A percentile compares a stretch with the other conserved stretches of the same genome.
Evolutionary conservation across 2,888 invertebrate genomes (phyloP).

Genomic region (Amphipyra berbera): DNA sequence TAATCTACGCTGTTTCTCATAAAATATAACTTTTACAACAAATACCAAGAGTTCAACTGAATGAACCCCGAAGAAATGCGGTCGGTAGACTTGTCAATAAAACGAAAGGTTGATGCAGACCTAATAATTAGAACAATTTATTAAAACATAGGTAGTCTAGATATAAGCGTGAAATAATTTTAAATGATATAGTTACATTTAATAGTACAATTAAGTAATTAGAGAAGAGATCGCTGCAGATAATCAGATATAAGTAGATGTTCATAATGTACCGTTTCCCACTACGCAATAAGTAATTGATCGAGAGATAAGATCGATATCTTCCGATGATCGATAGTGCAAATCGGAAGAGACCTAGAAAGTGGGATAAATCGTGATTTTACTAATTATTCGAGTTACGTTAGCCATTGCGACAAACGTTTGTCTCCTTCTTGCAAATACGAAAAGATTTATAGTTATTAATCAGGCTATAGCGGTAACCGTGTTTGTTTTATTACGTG

Average conservation of each 20-base stretch:
- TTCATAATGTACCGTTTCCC: constrained; percentile 69
- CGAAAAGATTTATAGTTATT: constrained; percentile 79
- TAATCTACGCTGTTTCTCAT: too few relatives aligned
- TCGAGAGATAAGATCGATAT: constrained; percentile 79
- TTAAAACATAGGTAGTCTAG: too few relatives aligned
- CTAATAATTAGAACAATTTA: too few relatives aligned
- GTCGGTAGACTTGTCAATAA: too few relatives aligned
- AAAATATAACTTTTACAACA: too few relatives aligned
- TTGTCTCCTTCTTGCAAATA: constrained; percentile 83
- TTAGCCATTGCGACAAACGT: constrained; percentile 80
- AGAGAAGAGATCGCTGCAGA: constrained; percentile 37
- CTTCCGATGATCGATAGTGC: constrained; percentile 81
- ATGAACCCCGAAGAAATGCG: too few relatives aligned
- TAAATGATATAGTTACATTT: constrained; percentile 1
- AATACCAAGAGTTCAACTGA: too few relatives aligned
- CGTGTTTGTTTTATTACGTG: constrained; percentile 80
- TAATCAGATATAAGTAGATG: constrained; percentile 56
- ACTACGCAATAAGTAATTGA: constrained; percentile 71
- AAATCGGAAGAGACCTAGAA: constrained; percentile 81
- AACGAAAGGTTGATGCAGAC: too few relatives aligned
- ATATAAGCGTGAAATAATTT: too few relatives aligned
- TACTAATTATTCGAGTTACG: constrained; percentile 85
- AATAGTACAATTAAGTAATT: constrained; percentile 40
- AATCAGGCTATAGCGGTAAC: constrained; percentile 75
- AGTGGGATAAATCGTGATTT: constrained; percentile 86